Evolutionary conservation across 2,113 vertebrate genomes (phyloP).

Genomic region (Cephalopholis sonnerati): DNA sequence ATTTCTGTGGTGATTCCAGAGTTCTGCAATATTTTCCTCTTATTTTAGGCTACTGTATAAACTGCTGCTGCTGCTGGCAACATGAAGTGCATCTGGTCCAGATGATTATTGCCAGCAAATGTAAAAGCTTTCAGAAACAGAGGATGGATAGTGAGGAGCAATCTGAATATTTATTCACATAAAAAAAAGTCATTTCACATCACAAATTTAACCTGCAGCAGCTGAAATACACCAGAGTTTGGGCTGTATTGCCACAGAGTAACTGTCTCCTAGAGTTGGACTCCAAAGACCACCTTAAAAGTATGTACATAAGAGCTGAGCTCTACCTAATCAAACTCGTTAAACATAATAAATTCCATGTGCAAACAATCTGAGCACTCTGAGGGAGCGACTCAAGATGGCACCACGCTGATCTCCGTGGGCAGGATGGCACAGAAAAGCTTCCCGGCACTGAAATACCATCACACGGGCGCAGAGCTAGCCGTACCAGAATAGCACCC

Average conservation of each 20-base stretch:
- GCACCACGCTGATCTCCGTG: constrained; percentile 53
- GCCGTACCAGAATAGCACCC: constrained; percentile 66
- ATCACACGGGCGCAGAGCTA: constrained; percentile 24
- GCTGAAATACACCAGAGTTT: background rate
- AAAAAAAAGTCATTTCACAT: background rate
- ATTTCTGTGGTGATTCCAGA: constrained; percentile 57
- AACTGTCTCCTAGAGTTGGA: background rate
- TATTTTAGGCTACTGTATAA: constrained; percentile 49
- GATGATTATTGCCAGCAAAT: constrained; percentile 20
- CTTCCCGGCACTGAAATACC: constrained; percentile 26
- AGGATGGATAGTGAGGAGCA: background rate
- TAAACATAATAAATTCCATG: constrained; percentile 47
- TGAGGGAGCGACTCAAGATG: constrained; percentile 64
- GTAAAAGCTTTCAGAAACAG: constrained; percentile 18
- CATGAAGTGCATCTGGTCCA: constrained; percentile 37
- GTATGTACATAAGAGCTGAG: constrained; percentile 40
- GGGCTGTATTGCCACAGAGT: background rate
- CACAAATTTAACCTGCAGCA: background rate
- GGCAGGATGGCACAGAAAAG: constrained; percentile 22
- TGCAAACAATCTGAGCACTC: constrained; percentile 51
- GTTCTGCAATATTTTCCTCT: constrained; percentile 49
- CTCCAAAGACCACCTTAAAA: background rate
- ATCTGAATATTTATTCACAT: background rate
- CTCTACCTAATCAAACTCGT: constrained; percentile 29
- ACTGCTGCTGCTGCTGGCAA: constrained; percentile 48